Evolutionary conservation across 2,113 vertebrate genomes (phyloP), one percentile per base, ranked within the genome.

Genomic region (Calyptomena viridis): DNA sequence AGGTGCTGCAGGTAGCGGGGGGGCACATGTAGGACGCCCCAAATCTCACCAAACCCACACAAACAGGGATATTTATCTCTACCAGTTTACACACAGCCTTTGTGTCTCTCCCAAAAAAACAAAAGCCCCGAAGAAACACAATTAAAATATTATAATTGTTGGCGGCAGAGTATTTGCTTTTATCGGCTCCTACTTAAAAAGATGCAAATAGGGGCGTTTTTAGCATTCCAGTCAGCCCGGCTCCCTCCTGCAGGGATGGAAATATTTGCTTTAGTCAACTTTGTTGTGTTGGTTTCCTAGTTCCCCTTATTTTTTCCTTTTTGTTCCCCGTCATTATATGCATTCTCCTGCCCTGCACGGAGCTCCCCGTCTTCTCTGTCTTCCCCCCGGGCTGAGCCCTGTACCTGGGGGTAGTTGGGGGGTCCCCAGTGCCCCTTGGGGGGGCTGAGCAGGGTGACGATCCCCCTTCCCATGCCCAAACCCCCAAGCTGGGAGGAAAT

Each of bases 101-200:
- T 91, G 64, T 82, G 79, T 56, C 64, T 52, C 27, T 8, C 18
- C 20, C n/a, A 42, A 46, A 79, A 79, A 77, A 86, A 66, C 68
- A 89, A 95, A 95, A 96, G 90, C 94, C 96, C 94, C 12, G 53
- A 96, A 97, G 97, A 96, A 97, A 97, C 0, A 16, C 82, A 97
- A 97, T 98, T 97, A 97, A 97, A 98, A 97, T 97, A 97, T 97
- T 96, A 74, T 96, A 97, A 98, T 98, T 97, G 97, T 96, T 96
- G 97, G 80, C 58, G 22, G 71, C 56, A 66, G 87, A 93, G 66
- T 97, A 92, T 97, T 98, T 97, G 95, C 94, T 96, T 97, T 97
- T 89, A 96, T 95, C 89, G 30, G 84, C 47, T 76, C 56, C 93
- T 90, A 66, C 95, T 96, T 87, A 88, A 96, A 97, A 95, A 68